Evolutionary conservation across 2,113 vertebrate species (phyloP), one percentile per base, ranked within the genome.

Genomic region (Muntiacus reevesi): DNA sequence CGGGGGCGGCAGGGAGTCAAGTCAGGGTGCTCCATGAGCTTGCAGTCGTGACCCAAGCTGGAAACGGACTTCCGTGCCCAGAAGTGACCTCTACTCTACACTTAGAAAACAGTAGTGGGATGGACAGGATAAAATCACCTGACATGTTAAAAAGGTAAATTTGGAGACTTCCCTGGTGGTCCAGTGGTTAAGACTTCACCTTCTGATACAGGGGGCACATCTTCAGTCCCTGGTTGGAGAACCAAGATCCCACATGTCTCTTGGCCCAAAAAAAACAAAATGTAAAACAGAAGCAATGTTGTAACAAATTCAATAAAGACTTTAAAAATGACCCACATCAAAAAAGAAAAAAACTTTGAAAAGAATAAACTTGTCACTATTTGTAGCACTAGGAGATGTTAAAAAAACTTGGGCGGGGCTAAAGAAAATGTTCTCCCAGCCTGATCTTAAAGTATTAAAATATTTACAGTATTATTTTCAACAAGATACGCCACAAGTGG

Each of bases 1-100:
- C 1, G 10, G 50, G 25, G 3, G 36, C 0, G 1, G 36, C 36
- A 43, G 71, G 21, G 36, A 5, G 8, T 59, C 45, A 3, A 11
- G 36, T 43, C 21, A 17, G 40, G 45, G 11, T 16, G 28, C 17
- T 1, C 1, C 0, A 3, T 27, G 33, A 52, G 30, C 52, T 33
- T 11, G 21, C n/a, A 4, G 0, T 40, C 2, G 7, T 2, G 33
- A 36, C 54, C 60, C 62, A 43, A 27, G n/a, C 74, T 14, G 23
- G 55, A 71, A 60, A 85, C 4, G 19, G 2, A 23, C 12, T 50
- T 60, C 21, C 4, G 27, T 36, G 47, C 28, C 3, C 43, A 81
- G 28, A 89, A 27, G 59, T n/a, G 40, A 10, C 28, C 33, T 17
- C 43, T 47, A 6, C 45, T 40, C 0, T 76, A 57, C 23, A 21